These are phyloP conservation scores for Stenurella melanura DNA, from an alignment of 2,888 invertebrate genomes.

Conservation along the genomic window DNA sequence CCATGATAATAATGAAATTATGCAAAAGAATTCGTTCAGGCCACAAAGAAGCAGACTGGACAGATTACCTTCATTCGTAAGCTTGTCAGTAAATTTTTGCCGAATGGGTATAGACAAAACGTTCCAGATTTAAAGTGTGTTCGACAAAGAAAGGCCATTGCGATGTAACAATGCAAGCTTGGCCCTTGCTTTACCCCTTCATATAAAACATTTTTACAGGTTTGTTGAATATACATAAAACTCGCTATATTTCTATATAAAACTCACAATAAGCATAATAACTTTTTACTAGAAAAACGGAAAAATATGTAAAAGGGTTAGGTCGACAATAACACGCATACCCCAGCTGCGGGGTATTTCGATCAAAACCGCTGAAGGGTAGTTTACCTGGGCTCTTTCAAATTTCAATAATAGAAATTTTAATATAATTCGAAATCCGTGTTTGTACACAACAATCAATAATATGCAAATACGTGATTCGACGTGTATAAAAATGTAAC, in stretches of 20 bases:
- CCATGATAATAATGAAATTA: background rate
- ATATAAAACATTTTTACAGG: background rate
- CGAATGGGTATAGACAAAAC: background rate
- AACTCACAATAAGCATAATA: slow-evolving; percentile 1
- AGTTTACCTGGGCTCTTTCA: slow-evolving; percentile 39
- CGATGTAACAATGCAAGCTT: background rate
- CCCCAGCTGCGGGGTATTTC: background rate
- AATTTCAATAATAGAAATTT: slow-evolving; percentile 34
- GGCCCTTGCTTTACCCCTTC: background rate
- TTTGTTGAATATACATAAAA: slow-evolving; percentile 20
- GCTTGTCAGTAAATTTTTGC: background rate
- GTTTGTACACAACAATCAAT: slow-evolving; percentile 39
- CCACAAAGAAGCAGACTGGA: background rate
- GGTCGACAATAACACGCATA: slow-evolving; percentile 1
- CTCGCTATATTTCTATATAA: slow-evolving; percentile 23
- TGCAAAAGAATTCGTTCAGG: background rate
- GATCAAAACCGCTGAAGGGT: slow-evolving; percentile 31
- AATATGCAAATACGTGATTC: slow-evolving; percentile 39
- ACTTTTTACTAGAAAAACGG: slow-evolving; percentile 36
- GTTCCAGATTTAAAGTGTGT: background rate
- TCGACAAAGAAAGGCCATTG: background rate
- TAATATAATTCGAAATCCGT: slow-evolving; percentile 34
- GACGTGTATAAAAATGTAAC: slow-evolving; percentile 37
- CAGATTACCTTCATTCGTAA: background rate
- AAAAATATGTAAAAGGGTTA: slow-evolving; percentile 23